A percentile compares a stretch with the other conserved stretches of the same genome.
Evolutionary conservation across 1,140 invertebrate species (phyloP).

Genomic region (Campodea augens): DNA sequence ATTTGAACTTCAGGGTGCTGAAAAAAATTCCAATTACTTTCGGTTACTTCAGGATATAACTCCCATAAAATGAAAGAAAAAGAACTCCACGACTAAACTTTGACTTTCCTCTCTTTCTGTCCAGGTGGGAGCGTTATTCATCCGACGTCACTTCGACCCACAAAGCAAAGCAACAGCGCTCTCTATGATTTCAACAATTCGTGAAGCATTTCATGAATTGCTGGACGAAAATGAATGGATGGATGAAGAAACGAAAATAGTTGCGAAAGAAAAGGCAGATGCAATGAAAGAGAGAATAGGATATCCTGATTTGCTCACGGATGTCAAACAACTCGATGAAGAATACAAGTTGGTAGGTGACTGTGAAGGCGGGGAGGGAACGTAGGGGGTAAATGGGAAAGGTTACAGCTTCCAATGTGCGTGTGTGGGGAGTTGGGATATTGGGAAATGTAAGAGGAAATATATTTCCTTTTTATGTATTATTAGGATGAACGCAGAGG

Average conservation of each 20-base stretch:
- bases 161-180: conserved; percentile 62
- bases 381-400: conserved; percentile 43
- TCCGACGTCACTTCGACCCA: conserved; percentile 62
- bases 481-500: too few relatives aligned
- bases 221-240: conserved; percentile 77
- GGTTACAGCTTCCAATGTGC: conserved; percentile 45
- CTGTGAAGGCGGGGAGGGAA: too few relatives aligned
- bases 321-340: conserved; percentile 40
- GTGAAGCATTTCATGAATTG: conserved; percentile 73
- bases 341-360: conserved; percentile 54
- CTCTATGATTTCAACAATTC: conserved; percentile 71
- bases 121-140: conserved; percentile 63
- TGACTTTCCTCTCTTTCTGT: too few relatives aligned
- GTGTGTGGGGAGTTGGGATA: too few relatives aligned
- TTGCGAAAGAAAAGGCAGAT: conserved; percentile 64
- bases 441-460: too few relatives aligned
- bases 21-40: too few relatives aligned
- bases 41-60: too few relatives aligned
- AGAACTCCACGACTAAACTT: too few relatives aligned
- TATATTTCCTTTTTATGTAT: too few relatives aligned
- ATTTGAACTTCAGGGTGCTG: too few relatives aligned
- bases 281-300: conserved; percentile 70
- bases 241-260: conserved; percentile 64
- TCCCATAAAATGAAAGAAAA: too few relatives aligned
- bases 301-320: conserved; percentile 59